These are phyloP conservation scores for Pegea sp. DNA, from an alignment of 23 tunicate species.

Conservation along the genomic window DNA sequence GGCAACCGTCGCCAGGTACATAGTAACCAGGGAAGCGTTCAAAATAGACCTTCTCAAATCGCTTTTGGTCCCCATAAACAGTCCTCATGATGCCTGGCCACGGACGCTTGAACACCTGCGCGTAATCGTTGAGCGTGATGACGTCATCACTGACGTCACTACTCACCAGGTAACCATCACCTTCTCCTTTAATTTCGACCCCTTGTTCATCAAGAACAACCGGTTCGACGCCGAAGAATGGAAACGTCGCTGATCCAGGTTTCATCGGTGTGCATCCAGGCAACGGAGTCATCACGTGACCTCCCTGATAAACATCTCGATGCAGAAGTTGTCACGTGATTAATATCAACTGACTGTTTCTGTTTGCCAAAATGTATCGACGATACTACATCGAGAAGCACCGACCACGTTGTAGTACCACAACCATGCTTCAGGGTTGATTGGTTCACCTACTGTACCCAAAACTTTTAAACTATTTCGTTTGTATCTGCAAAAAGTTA, in stretches of 20 bases:
- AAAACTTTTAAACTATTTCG: conserved; percentile 41
- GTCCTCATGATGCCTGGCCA: conserved; percentile 96
- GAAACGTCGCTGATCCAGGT: conserved; percentile 82
- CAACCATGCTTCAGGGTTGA: conserved; percentile 86
- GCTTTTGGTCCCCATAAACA: conserved; percentile 52
- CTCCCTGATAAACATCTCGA: conserved; percentile 23
- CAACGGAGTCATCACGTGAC: conserved; percentile 76
- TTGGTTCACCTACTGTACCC: conserved; percentile 90
- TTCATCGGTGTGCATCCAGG: conserved; percentile 87
- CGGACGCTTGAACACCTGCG: conserved; percentile 65
- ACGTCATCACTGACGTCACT: not conserved
- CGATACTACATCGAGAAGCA: conserved; percentile 45
- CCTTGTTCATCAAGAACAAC: conserved; percentile 57
- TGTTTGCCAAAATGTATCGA: conserved; percentile 98
- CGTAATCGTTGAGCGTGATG: not conserved
- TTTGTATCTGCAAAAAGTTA: conserved; percentile 14
- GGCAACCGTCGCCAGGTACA: conserved; percentile 83
- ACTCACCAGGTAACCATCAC: conserved; percentile 68
- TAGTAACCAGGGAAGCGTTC: conserved; percentile 74
- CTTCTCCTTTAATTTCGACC: conserved; percentile 40
- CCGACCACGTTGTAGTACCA: conserved; percentile 81
- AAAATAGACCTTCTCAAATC: conserved; percentile 59
- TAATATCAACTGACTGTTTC: conserved; percentile 51
- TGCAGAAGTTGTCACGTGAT: no score
- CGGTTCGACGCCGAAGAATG: conserved; percentile 84